Conservation (phyloP, 2,797 vertebrate genomes). For the Sparidentex hasta region DNA sequence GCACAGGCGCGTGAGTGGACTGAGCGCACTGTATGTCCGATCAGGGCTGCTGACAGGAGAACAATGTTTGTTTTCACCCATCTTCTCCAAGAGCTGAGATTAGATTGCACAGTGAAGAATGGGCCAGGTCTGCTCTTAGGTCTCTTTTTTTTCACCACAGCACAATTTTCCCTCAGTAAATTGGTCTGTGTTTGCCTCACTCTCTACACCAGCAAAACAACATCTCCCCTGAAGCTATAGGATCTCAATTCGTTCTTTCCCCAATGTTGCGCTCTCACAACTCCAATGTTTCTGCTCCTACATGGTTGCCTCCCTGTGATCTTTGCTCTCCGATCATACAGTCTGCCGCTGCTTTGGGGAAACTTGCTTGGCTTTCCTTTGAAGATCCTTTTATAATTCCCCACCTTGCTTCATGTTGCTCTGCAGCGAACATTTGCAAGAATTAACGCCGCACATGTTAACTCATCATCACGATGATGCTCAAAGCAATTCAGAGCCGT, state of each 20-base stretch:
- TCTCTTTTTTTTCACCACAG: slow-evolving; percentile 54
- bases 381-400: slow-evolving; percentile 37
- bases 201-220: slow-evolving; percentile 78
- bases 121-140: slow-evolving; percentile 70
- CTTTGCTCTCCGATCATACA: slow-evolving; percentile 53
- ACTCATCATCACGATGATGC: not conserved
- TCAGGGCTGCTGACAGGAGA: slow-evolving; percentile 70
- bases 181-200: slow-evolving; percentile 82
- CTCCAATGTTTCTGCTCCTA: slow-evolving; percentile 61
- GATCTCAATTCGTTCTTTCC: slow-evolving; percentile 76
- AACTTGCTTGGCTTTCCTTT: slow-evolving; percentile 45
- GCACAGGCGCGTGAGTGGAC: slow-evolving; percentile 40
- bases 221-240: slow-evolving; percentile 73
- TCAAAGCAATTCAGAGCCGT: slow-evolving; percentile 5
- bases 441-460: slow-evolving; percentile 14
- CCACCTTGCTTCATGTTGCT: slow-evolving; percentile 18
- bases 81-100: slow-evolving; percentile 78
- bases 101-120: slow-evolving; percentile 83
- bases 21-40: slow-evolving; percentile 64
- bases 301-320: slow-evolving; percentile 62
- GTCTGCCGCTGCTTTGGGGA: slow-evolving; percentile 40
- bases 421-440: slow-evolving; percentile 18
- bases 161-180: slow-evolving; percentile 82
- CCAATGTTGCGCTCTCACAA: slow-evolving; percentile 58
- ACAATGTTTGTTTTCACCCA: slow-evolving; percentile 79